A percentile compares a stretch with the other conserved stretches of the same genome.
phyloP scores from a whole-genome alignment of 2,113 vertebrate species.

The Tenebrosternarchus preto region DNA sequence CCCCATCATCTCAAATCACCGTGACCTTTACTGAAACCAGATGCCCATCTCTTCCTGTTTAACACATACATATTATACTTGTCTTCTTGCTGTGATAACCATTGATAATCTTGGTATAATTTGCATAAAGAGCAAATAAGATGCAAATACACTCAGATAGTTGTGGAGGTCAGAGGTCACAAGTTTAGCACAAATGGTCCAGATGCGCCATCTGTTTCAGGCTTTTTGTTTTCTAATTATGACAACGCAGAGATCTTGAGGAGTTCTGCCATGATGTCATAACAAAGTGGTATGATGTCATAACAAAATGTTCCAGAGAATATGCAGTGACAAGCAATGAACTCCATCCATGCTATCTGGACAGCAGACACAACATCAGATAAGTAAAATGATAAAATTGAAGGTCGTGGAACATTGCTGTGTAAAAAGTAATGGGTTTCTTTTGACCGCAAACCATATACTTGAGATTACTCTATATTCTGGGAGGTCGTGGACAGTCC shows the following conservation, averaged over 20 bases:
- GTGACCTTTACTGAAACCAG: neutral
- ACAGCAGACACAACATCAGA: neutral
- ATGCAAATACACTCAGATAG: constrained; percentile 56
- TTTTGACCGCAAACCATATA: neutral
- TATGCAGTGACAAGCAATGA: too few relatives aligned
- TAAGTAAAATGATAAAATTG: neutral
- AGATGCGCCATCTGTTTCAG: neutral
- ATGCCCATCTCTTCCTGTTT: neutral
- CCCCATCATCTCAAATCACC: neutral
- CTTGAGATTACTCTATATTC: neutral
- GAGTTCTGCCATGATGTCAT: neutral
- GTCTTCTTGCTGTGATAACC: constrained; percentile 2
- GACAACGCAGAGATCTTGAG: neutral
- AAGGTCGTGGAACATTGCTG: neutral
- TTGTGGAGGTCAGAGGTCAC: neutral
- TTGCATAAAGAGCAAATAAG: constrained; percentile 59
- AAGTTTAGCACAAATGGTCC: neutral
- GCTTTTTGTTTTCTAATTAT: neutral
- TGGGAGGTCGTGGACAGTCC: neutral
- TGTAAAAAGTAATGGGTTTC: neutral
- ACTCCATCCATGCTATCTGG: neutral
- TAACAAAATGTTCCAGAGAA: neutral
- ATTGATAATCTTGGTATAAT: constrained; percentile 22
- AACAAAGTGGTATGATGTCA: neutral
- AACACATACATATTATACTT: constrained; percentile 6